phyloP scores from a whole-genome alignment of 2,797 vertebrate genomes.

The Lerista edwardsae region DNA sequence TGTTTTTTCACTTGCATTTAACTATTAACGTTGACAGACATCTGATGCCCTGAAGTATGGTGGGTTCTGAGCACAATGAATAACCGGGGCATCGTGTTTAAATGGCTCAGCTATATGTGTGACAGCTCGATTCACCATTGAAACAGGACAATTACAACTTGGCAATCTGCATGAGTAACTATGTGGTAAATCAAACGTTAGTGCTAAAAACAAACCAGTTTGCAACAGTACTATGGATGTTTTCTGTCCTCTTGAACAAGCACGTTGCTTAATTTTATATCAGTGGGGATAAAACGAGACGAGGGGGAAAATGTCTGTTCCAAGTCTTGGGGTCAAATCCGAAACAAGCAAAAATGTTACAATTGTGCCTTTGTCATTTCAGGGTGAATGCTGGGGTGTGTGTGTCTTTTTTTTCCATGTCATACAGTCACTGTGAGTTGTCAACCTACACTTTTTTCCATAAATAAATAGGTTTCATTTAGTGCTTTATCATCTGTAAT shows the following conservation, averaged over 20 bases:
- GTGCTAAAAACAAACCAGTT: background rate
- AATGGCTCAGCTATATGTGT: slow-evolving; percentile 12
- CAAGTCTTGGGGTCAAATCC: slow-evolving; percentile 34
- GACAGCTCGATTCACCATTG: background rate
- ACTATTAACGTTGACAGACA: background rate
- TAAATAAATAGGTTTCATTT: slow-evolving; percentile 79
- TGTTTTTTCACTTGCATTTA: background rate
- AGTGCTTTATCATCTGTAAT: slow-evolving; percentile 72
- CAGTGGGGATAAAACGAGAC: background rate
- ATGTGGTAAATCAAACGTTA: background rate
- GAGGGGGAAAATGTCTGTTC: slow-evolving; percentile 44
- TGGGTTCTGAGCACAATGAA: background rate
- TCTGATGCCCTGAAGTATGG: background rate
- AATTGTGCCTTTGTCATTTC: slow-evolving; percentile 43
- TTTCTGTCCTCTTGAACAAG: slow-evolving; percentile 22
- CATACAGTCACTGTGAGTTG: slow-evolving; percentile 52
- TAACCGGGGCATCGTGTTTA: slow-evolving; percentile 8
- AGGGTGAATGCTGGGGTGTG: slow-evolving; percentile 2
- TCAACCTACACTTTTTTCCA: slow-evolving; percentile 64
- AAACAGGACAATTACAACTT: background rate
- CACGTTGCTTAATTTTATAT: background rate
- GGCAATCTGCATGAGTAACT: slow-evolving; percentile 14
- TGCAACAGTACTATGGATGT: background rate
- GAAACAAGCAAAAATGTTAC: slow-evolving; percentile 36
- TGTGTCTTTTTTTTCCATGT: slow-evolving; percentile 3